Evolutionary conservation across 2,888 invertebrate species (phyloP), one percentile per base, ranked within the genome.

Genomic region (Drosophila demipolita): DNA sequence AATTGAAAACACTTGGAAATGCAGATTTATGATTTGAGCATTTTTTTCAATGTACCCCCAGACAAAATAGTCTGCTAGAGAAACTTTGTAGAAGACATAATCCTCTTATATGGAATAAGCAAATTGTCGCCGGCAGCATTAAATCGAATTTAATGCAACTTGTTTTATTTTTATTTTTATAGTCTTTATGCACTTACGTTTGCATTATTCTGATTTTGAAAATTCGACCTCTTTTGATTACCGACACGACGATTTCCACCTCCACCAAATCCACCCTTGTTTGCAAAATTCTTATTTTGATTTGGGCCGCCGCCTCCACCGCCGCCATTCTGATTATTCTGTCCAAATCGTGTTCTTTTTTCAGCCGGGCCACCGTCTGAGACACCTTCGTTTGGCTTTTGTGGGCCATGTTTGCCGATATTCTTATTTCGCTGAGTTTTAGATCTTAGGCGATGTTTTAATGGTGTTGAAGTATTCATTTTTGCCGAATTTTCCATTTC

Each of bases 261-360:
- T 49, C 88, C 82, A 33, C n/a, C n/a, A n/a, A n/a, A n/a, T n/a
- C n/a, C n/a, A n/a, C n/a, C n/a, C n/a, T n/a, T n/a, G n/a, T n/a
- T n/a, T n/a, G n/a, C n/a, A n/a, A n/a, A n/a, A n/a, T n/a, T n/a
- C n/a, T n/a, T n/a, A n/a, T n/a, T n/a, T n/a, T n/a, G n/a, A n/a
- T n/a, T n/a, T n/a, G n/a, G n/a, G n/a, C 69, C 66, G 2, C 68
- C 76, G 20, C 74, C 76, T 35, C 69, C 78, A n/a, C 75, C 82
- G n/a, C 78, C 84, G 33, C 82, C 82, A 52, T 87, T 85, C 67
- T 87, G 89, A 58, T 81, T 82, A 38, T 85, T 89, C 54, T 89
- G 89, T 1, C 67, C 74, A 45, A 92, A 93, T 48, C 93, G 91
- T 76, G 91, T 78, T 66, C 92, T 92, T 52, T 93, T 93, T 45